Evolutionary conservation across 92 coral and sea anemone species (phyloP), one percentile per base, ranked within the genome.

Genomic region (Actinernus sp.): DNA sequence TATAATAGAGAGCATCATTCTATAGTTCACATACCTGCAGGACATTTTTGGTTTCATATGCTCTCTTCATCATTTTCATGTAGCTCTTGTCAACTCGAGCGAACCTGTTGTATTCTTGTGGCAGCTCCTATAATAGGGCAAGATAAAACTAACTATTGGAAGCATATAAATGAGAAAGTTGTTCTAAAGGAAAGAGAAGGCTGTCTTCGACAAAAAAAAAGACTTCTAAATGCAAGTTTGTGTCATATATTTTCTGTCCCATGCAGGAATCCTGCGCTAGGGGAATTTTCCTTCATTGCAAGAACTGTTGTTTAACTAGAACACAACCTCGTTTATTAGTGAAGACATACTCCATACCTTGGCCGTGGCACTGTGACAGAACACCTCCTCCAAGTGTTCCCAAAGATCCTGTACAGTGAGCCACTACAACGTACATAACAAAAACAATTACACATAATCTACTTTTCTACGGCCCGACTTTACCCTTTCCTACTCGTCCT

Each of bases 41-140:
- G 24, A 89, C 96, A 55, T 94, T 94, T 82, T 89, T 91, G 24
- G 98, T 94, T 45, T 94, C 98, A 64, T 91, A 92, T 0, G 98
- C 97, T 31, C 97, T 81, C 45, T 94, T 91, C 81, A 89, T 94
- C 98, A 94, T 91, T 79, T 91, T 94, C 98, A 94, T 94, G 75
- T 91, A 94, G 46, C 97, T 91, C 78, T 94, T 94, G 71, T 94
- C 98, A 49, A 94, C 95, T 33, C 98, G 84, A 8, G 97, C 97
- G 54, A 94, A 94, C 8, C 98, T 81, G 70, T 86, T 88, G 61
- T 83, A 94, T 24, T 91, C 98, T 63, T 91, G 97, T 7, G 97
- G 98, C 10, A 91, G 85, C 29, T 94, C 98, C 97, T 93, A 33
- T 26, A 39, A 46, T 5, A 3, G 14, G 14, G 16, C 49, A n/a